A percentile compares a stretch with the other conserved stretches of the same genome.
These are phyloP conservation scores for Heterotis niloticus DNA, from an alignment of 2,113 vertebrate species.

Conservation along the genomic window DNA sequence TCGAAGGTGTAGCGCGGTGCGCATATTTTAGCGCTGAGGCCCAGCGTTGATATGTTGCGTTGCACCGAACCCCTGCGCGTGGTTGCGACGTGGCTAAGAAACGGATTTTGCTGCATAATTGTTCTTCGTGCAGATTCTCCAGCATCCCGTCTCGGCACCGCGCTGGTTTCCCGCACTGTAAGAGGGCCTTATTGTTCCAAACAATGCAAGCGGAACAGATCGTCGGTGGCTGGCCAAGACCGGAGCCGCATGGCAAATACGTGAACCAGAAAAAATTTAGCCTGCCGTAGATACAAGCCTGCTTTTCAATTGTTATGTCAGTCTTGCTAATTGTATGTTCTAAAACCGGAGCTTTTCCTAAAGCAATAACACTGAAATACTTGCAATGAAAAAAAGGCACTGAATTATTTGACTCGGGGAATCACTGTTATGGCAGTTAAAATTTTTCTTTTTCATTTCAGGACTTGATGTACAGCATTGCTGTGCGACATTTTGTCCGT, in stretches of 20 bases:
- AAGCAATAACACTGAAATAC: background rate
- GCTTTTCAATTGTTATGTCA: constrained; percentile 17
- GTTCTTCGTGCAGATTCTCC: constrained; percentile 11
- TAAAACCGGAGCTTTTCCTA: background rate
- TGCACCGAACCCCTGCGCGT: background rate
- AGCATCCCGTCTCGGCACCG: constrained; percentile 6
- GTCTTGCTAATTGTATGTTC: constrained; percentile 12
- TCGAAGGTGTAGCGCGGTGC: background rate
- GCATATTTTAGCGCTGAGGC: background rate
- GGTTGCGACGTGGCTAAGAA: constrained; percentile 5
- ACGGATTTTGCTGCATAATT: constrained; percentile 1
- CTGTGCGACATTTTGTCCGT: background rate
- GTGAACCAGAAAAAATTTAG: constrained; percentile 19
- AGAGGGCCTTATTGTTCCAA: constrained; percentile 20
- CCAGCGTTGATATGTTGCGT: background rate
- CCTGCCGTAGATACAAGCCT: background rate
- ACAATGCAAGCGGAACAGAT: constrained; percentile 11
- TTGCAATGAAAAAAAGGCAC: too few relatives aligned
- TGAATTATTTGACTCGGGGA: too few relatives aligned
- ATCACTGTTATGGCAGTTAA: too few relatives aligned
- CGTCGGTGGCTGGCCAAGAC: background rate
- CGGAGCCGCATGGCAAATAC: background rate
- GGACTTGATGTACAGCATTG: background rate
- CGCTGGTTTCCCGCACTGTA: constrained; percentile 17
- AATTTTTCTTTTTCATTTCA: background rate